Evolutionary conservation across 2,113 vertebrate genomes (phyloP).

Genomic region (Python bivittatus): DNA sequence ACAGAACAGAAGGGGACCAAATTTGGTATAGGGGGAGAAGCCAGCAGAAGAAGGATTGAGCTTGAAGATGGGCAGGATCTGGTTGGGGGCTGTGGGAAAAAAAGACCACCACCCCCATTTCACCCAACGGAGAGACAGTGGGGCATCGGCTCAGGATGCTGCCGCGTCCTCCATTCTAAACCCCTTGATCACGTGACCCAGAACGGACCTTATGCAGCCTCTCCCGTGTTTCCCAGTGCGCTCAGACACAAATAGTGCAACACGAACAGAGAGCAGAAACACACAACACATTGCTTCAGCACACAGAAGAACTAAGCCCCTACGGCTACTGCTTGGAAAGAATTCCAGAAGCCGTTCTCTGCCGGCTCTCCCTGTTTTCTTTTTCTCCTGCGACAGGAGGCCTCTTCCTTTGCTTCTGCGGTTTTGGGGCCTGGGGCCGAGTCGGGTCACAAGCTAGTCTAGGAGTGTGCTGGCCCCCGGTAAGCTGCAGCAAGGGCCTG

Average conservation of each 20-base stretch:
- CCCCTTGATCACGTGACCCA: neutral
- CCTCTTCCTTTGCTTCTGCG: neutral
- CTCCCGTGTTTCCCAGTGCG: neutral
- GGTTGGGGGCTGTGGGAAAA: neutral
- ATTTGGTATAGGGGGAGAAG: neutral
- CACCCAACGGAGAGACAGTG: neutral
- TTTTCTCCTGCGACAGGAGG: neutral
- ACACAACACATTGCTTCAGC: neutral
- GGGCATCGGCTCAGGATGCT: neutral
- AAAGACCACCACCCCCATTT: neutral
- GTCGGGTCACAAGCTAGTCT: neutral
- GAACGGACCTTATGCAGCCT: neutral
- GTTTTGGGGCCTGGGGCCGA: neutral
- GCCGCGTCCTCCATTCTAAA: neutral
- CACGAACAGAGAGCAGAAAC: neutral
- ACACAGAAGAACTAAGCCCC: neutral
- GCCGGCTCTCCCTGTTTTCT: neutral
- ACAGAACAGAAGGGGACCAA: neutral
- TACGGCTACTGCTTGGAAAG: neutral
- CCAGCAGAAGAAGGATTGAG: neutral
- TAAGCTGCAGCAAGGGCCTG: neutral
- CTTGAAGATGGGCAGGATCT: neutral
- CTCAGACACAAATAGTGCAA: neutral
- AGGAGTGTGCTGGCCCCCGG: neutral
- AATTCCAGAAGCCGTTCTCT: neutral